A percentile compares a stretch with the other conserved stretches of the same genome.
phyloP scores from a whole-genome alignment of 2,797 vertebrate species.

The Loriculus beryllinus region DNA sequence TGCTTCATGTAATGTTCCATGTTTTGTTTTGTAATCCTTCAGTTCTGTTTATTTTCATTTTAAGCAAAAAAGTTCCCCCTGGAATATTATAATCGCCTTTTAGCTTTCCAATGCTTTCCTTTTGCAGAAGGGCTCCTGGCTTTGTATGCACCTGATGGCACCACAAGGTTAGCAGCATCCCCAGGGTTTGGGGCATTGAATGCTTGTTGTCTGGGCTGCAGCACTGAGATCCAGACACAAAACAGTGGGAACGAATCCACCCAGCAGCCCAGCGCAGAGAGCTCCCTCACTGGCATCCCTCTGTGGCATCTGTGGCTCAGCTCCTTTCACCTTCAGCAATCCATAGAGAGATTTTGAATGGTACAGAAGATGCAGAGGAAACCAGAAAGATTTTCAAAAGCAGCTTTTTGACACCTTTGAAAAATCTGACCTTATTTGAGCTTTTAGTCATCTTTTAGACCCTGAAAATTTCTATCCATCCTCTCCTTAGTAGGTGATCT shows the following conservation, averaged over 20 bases:
- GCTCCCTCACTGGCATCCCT: not conserved
- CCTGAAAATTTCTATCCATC: constrained; percentile 11
- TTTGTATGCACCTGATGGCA: constrained; percentile 61
- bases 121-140: not conserved
- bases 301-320: not conserved
- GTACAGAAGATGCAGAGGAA: not conserved
- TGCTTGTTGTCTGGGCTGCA: not conserved
- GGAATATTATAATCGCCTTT: constrained; percentile 78
- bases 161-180: constrained; percentile 21
- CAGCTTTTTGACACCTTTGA: not conserved
- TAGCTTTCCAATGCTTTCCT: constrained; percentile 39
- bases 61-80: constrained; percentile 74
- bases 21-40: constrained; percentile 82
- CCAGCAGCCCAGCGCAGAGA: not conserved
- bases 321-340: constrained; percentile 38
- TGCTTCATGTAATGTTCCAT: constrained; percentile 76
- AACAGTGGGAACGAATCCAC: not conserved
- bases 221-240: not conserved
- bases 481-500: constrained; percentile 31
- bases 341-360: not conserved
- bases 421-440: constrained; percentile 47
- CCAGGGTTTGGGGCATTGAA: not conserved
- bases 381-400: constrained; percentile 32
- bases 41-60: constrained; percentile 76
- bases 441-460: constrained; percentile 45